Conservation (phyloP, 2,797 vertebrate genomes). For the Limosa lapponica region DNA sequence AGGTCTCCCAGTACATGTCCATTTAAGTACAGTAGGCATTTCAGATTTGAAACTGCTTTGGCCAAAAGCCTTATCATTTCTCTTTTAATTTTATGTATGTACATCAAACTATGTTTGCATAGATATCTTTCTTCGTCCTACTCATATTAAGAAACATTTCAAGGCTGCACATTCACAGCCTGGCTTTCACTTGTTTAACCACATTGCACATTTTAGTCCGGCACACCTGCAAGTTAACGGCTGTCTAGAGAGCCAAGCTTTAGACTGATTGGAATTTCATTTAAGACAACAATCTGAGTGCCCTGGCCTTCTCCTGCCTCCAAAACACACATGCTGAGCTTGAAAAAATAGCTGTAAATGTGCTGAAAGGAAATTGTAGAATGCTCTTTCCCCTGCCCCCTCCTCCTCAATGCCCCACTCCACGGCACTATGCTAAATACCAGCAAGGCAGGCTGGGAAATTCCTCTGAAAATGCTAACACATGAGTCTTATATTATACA, state of each 20-base stretch:
- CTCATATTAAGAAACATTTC: neutral
- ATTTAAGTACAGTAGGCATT: neutral
- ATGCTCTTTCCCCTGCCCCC: neutral
- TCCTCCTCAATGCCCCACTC: neutral
- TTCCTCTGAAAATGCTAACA: constrained; percentile 28
- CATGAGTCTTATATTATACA: neutral
- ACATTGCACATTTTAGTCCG: neutral
- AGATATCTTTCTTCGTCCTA: neutral
- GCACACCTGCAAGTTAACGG: constrained; percentile 54
- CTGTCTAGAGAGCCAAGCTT: constrained; percentile 43
- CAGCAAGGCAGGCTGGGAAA: constrained; percentile 31
- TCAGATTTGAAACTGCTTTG: neutral
- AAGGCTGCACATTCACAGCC: neutral
- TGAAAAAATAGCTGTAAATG: constrained; percentile 57
- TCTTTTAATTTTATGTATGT: neutral
- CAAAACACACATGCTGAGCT: constrained; percentile 33
- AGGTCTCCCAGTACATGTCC: neutral
- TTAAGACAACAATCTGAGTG: constrained; percentile 30
- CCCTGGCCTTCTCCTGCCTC: constrained; percentile 33
- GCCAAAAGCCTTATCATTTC: neutral
- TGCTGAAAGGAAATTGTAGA: constrained; percentile 62
- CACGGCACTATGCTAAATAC: neutral
- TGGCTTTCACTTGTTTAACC: constrained; percentile 1
- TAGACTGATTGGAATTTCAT: constrained; percentile 51
- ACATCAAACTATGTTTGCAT: neutral